Evolutionary conservation across 1,140 invertebrate genomes (phyloP), one percentile per base, ranked within the genome.

Genomic region (Ips nitidus): DNA sequence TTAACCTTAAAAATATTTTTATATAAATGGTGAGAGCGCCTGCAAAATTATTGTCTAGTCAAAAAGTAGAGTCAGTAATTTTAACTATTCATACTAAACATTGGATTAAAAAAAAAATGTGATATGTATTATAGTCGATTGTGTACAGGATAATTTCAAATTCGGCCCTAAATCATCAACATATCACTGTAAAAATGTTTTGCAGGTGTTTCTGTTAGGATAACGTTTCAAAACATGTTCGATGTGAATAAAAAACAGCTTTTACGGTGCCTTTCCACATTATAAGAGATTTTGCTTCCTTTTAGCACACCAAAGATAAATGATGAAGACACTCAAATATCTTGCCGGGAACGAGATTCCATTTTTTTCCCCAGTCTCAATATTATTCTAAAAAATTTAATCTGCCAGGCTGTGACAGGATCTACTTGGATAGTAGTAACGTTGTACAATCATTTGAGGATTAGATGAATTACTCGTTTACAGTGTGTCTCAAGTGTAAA

Each of bases 71-170:
- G 22, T 22, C 22, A 22, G 22, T 22, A 22, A 22, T 22, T 22
- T 22, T 22, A 22, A 22, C 22, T 22, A 22, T 22, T 22, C 22
- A 22, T 22, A 22, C 22, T 22, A 22, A 22, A 22, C 22, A 22
- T 22, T 22, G 22, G 22, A 22, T 22, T 22, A 22, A 22, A 22
- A 22, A 22, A 22, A 22, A 22, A 22, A 22, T 22, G 22, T 22
- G 22, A 22, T 22, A 22, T 22, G 22, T 22, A 22, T 22, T 50
- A 8, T 50, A 50, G 22, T 50, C 45, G 8, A 55, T 22, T 58
- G 59, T 66, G 65, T 66, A 66, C 56, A 66, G 65, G 55, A 43
- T 66, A 58, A 7, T 57, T 66, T 65, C 41, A 53, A 52, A 52
- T 64, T 64, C 40, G 37, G 41, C 3, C 5, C 53, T 39, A 64